Evolutionary conservation across 2,797 vertebrate genomes (phyloP).

Genomic region (Macroramphosus scolopax): DNA sequence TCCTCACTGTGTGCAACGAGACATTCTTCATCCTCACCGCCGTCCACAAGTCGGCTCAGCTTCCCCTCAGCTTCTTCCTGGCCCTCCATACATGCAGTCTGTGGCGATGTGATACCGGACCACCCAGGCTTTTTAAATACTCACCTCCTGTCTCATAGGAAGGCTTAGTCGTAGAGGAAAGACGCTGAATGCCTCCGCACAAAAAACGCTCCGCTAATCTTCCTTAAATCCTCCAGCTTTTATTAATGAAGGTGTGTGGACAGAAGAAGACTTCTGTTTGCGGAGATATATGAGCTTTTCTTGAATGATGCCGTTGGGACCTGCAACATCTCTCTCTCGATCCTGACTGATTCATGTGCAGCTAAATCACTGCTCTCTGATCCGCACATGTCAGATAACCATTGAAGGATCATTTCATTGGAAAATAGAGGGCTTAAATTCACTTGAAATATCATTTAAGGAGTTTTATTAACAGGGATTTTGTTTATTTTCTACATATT

Average conservation of each 20-base stretch:
- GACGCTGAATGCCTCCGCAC: slow-evolving; percentile 40
- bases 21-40: slow-evolving; percentile 18
- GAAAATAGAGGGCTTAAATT: too few relatives aligned
- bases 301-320: slow-evolving; percentile 28
- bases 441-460: slow-evolving; percentile 16
- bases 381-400: slow-evolving; percentile 33
- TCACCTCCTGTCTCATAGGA: slow-evolving; percentile 61
- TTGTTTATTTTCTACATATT: slow-evolving; percentile 11
- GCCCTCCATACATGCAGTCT: slow-evolving; percentile 8
- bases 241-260: slow-evolving; percentile 44
- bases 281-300: slow-evolving; percentile 31
- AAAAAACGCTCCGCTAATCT: slow-evolving; percentile 64
- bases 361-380: slow-evolving; percentile 50
- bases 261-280: slow-evolving; percentile 17
- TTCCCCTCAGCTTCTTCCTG: slow-evolving; percentile 6
- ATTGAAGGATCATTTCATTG: too few relatives aligned
- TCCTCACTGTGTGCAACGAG: slow-evolving; percentile 4
- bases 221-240: slow-evolving; percentile 42
- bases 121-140: slow-evolving; percentile 73
- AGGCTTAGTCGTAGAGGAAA: slow-evolving; percentile 46
- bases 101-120: slow-evolving; percentile 50
- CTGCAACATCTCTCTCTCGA: slow-evolving; percentile 22
- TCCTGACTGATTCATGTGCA: slow-evolving; percentile 20
- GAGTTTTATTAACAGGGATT: slow-evolving; percentile 12
- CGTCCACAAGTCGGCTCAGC: slow-evolving; percentile 8